A percentile compares a stretch with the other conserved stretches of the same genome.
These are phyloP conservation scores for Lamellibrachia satsuma DNA, from an alignment of 2,888 invertebrate species.

Conservation along the genomic window DNA sequence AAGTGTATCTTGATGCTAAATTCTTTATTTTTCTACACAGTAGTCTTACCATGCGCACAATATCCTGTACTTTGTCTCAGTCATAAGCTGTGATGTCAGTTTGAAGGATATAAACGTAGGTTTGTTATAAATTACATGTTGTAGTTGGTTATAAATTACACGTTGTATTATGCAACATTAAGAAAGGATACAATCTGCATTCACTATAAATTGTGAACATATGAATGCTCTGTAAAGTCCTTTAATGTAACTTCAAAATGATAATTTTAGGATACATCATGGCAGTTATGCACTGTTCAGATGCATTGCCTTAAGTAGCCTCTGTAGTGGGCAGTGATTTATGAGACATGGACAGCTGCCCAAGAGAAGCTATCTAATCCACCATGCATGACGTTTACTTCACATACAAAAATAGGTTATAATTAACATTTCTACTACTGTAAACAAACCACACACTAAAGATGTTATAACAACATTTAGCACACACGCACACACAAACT, in stretches of 20 bases:
- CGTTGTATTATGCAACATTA: neutral
- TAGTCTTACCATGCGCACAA: neutral
- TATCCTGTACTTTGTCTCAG: neutral
- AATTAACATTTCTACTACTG: neutral
- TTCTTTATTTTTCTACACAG: neutral
- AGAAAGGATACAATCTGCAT: neutral
- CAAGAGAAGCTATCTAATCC: neutral
- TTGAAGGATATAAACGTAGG: neutral
- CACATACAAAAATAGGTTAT: conserved; percentile 2
- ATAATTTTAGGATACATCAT: neutral
- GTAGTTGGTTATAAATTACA: neutral
- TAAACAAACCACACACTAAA: neutral
- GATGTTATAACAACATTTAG: neutral
- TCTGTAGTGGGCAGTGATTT: neutral
- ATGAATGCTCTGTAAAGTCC: neutral
- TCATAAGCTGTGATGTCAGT: neutral
- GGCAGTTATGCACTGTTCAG: neutral
- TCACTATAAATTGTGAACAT: neutral
- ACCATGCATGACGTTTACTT: neutral
- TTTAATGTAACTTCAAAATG: neutral
- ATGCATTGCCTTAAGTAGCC: neutral
- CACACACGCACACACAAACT: neutral
- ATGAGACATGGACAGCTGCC: neutral
- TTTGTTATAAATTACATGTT: neutral
- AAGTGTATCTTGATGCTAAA: neutral